Base-by-base conservation (phyloP, 2,888 invertebrate species). In the Brenthis daphne region DNA sequence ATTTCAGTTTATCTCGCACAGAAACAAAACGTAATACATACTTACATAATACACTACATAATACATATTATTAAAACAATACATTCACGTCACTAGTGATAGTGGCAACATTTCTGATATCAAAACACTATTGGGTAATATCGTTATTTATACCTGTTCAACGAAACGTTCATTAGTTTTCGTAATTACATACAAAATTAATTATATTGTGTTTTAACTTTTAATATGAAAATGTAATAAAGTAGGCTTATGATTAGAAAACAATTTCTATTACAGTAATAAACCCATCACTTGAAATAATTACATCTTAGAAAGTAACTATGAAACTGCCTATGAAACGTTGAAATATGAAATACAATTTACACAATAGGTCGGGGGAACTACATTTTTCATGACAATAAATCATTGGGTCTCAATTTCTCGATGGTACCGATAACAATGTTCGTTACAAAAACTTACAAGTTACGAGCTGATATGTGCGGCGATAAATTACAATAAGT, bases 401-500 rank as follows among this genome's bases (percentile, higher is more conserved):
- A 61, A 63, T 57, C 48, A 50, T 16, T 11, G 33, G 50, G 5
- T 33, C 33, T 67, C 43, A 67, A 67, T 67, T 57, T 64, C 64
- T 20, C 48, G 24, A 67, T 51, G 37, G 50, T 56, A 64, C 50
- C 58, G 43, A 55, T 64, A 51, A 55, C 48, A 58, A 58, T n/a
- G 12, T 55, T 6, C 55, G 16, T 53, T 48, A 51, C 53, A 58
- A 66, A 65, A 63, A 65, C 69, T 61, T 29, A 20, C 63, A 33
- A 51, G 43, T 60, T 60, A 67, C 33, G 47, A 53, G 55, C n/a
- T 60, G 48, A 48, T 61, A 43, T 57, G 60, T 70, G 56, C 14
- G 60, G 56, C 61, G 37, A 72, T 74, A 74, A 75, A 76, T 74
- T 65, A 73, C 74, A 74, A 72, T 74, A 73, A 73, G 55, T 50